Percentiles rank a stretch among this genome's conserved stretches.
phyloP scores from a whole-genome alignment of 2,113 vertebrate species.

The Calidris pugnax region DNA sequence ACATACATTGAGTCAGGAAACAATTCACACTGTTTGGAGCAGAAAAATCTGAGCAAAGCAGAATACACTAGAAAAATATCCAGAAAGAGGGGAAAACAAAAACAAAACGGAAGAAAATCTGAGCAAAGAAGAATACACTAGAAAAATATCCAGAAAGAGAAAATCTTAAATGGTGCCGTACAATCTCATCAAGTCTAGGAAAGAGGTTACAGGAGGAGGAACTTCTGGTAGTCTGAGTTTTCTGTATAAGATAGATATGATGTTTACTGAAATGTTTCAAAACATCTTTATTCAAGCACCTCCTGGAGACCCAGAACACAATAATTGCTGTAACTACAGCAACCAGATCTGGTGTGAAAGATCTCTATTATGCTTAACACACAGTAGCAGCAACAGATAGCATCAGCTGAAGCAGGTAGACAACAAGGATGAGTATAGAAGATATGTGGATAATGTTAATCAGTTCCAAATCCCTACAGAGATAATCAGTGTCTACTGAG shows the following conservation, averaged over 20 bases:
- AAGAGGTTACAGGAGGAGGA: neutral
- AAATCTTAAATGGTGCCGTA: neutral
- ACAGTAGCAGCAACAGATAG: neutral
- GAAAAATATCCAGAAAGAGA: neutral
- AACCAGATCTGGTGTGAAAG: conserved; percentile 26
- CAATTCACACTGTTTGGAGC: neutral
- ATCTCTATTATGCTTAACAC: conserved; percentile 11
- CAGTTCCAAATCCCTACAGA: conserved; percentile 27
- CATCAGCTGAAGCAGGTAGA: conserved; percentile 1
- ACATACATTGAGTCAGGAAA: neutral
- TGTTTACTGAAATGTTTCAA: conserved; percentile 34
- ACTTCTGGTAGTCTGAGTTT: neutral
- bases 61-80: neutral
- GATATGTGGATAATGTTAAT: conserved; percentile 28
- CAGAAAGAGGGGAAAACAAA: neutral
- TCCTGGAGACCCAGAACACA: conserved; percentile 38
- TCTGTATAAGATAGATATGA: neutral
- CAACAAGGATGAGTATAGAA: neutral
- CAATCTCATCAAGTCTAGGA: neutral
- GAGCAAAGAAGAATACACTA: neutral
- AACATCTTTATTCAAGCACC: neutral
- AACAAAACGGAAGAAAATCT: neutral
- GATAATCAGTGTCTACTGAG: neutral
- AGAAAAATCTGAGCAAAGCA: neutral
- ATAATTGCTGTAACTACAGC: conserved; percentile 63